A percentile compares a stretch with the other conserved stretches of the same genome.
Conservation (phyloP, 2,797 vertebrate species). For the Neostethus bicornis region DNA sequence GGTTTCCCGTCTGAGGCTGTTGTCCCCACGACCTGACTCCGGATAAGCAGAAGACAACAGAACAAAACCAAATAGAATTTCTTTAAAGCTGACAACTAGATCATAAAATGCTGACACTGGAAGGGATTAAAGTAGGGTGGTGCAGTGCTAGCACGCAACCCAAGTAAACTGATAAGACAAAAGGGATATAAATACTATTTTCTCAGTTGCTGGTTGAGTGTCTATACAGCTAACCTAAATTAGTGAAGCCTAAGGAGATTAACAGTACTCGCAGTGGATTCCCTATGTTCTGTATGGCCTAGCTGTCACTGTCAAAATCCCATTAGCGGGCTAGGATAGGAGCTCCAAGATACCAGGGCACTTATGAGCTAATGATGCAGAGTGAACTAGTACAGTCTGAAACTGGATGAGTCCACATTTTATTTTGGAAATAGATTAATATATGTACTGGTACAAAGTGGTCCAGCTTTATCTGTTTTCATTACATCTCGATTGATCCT, state of each 20-base stretch:
- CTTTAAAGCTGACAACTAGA: neutral
- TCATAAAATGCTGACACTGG: neutral
- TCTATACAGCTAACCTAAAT: constrained; percentile 67
- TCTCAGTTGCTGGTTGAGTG: constrained; percentile 57
- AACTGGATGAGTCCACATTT: neutral
- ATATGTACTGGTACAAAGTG: too few species aligned
- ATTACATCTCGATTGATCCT: too few species aligned
- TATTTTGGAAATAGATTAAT: too few species aligned
- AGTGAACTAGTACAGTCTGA: neutral
- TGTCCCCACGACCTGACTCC: too few species aligned
- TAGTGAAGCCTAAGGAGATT: constrained; percentile 75
- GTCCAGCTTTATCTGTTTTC: too few species aligned
- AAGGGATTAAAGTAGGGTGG: constrained; percentile 6
- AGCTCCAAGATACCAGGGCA: constrained; percentile 14
- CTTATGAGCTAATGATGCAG: neutral
- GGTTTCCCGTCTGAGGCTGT: too few species aligned
- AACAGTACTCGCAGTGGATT: constrained; percentile 50
- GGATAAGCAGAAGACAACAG: neutral
- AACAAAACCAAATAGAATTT: neutral
- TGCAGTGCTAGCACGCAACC: constrained; percentile 1
- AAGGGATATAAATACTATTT: constrained; percentile 58
- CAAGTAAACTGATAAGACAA: constrained; percentile 35
- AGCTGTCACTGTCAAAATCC: constrained; percentile 66
- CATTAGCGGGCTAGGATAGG: constrained; percentile 61
- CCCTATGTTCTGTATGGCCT: constrained; percentile 58